Base-by-base conservation (phyloP, 2,797 vertebrate genomes). In the Megaceryle alcyon region DNA sequence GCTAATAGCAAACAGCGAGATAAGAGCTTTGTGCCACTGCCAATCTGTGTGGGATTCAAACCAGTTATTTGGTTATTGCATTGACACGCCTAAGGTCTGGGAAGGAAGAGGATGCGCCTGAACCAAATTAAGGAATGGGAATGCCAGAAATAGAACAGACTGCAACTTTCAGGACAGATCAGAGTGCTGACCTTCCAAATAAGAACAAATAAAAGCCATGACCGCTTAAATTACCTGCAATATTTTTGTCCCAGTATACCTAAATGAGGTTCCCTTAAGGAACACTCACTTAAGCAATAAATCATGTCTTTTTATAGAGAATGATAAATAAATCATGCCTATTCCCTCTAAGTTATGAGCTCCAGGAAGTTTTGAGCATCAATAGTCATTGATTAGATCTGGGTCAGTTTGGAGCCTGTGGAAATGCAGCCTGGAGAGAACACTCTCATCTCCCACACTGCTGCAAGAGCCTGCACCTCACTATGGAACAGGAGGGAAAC, bases 21-120 rank as follows among this genome's bases (percentile, higher is more conserved):
- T 79, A 88, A 94, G 75, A 73, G 64, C 68, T 80, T 84, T 84
- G 78, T 90, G 60, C 48, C 29, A 13, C 41, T 54, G 57, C 41
- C 79, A 49, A 28, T 54, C 41, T 59, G 46, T 0, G 1, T 84
- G 79, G 60, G 92, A 91, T 66, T 56, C 82, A 87, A 93, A 89
- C 20, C 41, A 57, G 61, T 29, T 68, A 71, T 19, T 54, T 33
- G 48, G 26, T 84, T 77, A 77, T 56, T 79, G 35, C 84, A 61
- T 15, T 46, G 78, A 79, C 88, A 91, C 82, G 43, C 71, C 78
- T 80, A 51, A 23, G 14, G 39, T 43, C 68, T 84, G 69, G 59
- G 86, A 57, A 88, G 25, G 28, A 94, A 88, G 37, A 86, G 59
- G 81, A 88, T 88, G 51, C 81, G 29, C 75, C 14, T 4, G 23